Percentiles rank a stretch among this genome's conserved stretches.
Evolutionary conservation across 2,888 invertebrate species (phyloP).

Genomic region (Acronicta leporina): DNA sequence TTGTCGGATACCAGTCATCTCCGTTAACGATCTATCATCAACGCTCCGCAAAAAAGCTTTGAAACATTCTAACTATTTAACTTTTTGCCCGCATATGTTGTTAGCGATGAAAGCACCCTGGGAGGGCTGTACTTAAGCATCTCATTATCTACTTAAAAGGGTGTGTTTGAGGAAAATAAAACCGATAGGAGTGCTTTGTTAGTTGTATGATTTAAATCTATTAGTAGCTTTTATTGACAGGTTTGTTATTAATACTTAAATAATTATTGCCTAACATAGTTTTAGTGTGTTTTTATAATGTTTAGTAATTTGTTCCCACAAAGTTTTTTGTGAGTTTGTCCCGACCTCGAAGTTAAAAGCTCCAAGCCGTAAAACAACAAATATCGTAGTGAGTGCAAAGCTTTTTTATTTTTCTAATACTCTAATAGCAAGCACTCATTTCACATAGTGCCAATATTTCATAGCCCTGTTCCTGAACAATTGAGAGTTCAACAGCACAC

Average conservation of each 20-base stretch:
- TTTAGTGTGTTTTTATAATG: neutral
- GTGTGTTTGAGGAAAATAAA: slow-evolving; percentile 41
- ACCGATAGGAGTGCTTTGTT: slow-evolving; percentile 26
- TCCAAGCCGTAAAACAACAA: slow-evolving; percentile 18
- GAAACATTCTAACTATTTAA: slow-evolving; percentile 64
- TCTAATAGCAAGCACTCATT: slow-evolving; percentile 44
- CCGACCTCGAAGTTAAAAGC: slow-evolving; percentile 8
- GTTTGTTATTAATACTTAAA: slow-evolving; percentile 15
- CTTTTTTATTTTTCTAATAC: slow-evolving; percentile 38
- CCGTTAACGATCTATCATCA: slow-evolving; percentile 73
- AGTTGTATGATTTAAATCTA: slow-evolving; percentile 37
- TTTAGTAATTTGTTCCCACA: neutral
- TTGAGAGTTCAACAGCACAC: slow-evolving; percentile 65
- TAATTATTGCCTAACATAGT: neutral
- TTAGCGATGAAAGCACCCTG: slow-evolving; percentile 68
- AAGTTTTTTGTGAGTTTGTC: slow-evolving; percentile 1
- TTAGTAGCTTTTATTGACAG: slow-evolving; percentile 20
- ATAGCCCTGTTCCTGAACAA: slow-evolving; percentile 40
- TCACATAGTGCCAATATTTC: slow-evolving; percentile 45
- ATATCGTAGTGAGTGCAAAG: slow-evolving; percentile 5
- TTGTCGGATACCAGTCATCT: slow-evolving; percentile 77
- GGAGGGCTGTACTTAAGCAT: slow-evolving; percentile 67
- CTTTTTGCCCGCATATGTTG: slow-evolving; percentile 66
- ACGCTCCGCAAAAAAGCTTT: slow-evolving; percentile 70
- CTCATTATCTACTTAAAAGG: slow-evolving; percentile 68